These are phyloP conservation scores for Brachyhypopomus gauderio DNA, from an alignment of 2,113 vertebrate genomes.

Conservation along the genomic window DNA sequence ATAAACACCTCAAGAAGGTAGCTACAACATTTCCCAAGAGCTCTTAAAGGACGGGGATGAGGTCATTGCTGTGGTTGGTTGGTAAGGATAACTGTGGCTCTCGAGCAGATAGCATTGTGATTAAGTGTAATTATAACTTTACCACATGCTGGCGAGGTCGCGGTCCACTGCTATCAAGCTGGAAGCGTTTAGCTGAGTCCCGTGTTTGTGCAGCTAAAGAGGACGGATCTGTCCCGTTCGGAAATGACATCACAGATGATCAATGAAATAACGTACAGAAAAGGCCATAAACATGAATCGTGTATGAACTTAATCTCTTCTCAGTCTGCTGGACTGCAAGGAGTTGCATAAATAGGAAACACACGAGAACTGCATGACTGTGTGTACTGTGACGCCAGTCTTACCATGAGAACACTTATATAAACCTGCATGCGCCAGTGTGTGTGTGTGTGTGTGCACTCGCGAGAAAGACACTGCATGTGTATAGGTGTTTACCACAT, in stretches of 20 bases:
- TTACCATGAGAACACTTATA: neutral
- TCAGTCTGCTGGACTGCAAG: too few species aligned
- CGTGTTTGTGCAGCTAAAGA: neutral
- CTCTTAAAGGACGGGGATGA: constrained; percentile 11
- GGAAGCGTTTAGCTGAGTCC: neutral
- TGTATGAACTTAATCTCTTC: neutral
- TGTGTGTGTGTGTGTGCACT: constrained; percentile 20
- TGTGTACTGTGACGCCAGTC: neutral
- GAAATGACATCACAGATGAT: neutral
- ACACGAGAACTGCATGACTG: too few species aligned
- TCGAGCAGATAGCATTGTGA: constrained; percentile 1
- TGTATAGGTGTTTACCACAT: constrained; percentile 33
- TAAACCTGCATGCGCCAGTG: neutral
- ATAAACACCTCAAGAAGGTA: neutral
- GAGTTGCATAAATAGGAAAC: too few species aligned
- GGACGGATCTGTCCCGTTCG: neutral
- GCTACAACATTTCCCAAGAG: constrained; percentile 14
- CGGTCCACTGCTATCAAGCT: neutral
- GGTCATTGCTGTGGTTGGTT: neutral
- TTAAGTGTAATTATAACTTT: constrained; percentile 20
- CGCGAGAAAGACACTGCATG: constrained; percentile 1
- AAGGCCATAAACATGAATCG: neutral
- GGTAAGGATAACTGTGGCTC: constrained; percentile 17
- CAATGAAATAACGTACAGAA: neutral
- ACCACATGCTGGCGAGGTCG: neutral